phyloP scores from a whole-genome alignment of 2,797 vertebrate genomes.

The Chrysolophus pictus region DNA sequence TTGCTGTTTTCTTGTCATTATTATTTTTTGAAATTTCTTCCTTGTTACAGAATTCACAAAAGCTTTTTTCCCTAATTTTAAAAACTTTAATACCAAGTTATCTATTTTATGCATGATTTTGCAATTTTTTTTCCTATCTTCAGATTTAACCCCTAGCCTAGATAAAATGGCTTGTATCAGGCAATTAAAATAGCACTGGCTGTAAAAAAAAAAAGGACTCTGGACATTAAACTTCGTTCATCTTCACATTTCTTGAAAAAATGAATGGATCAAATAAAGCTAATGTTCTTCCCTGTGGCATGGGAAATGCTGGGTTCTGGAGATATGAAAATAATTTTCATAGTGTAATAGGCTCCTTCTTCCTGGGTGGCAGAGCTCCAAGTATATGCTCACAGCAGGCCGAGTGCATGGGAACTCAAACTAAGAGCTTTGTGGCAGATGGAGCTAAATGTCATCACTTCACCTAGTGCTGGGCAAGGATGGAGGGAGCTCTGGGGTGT shows the following conservation, averaged over 20 bases:
- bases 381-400: neutral
- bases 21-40: neutral
- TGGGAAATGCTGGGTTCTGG: constrained; percentile 34
- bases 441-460: neutral
- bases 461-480: neutral
- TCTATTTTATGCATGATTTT: neutral
- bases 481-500: neutral
- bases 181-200: neutral
- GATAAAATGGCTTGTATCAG: neutral
- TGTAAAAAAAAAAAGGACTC: neutral
- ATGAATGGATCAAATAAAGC: neutral
- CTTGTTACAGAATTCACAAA: neutral
- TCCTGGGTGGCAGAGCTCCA: constrained; percentile 29
- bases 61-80: neutral
- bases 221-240: neutral
- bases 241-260: neutral
- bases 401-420: neutral
- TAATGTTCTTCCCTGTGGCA: neutral
- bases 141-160: neutral
- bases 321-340: constrained; percentile 26
- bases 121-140: fast-evolving
- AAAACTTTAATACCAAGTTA: neutral
- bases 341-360: neutral
- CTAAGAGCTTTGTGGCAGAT: neutral
- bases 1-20: neutral